Base-by-base conservation (phyloP, 2,797 vertebrate genomes). In the Bucorvus abyssinicus region DNA sequence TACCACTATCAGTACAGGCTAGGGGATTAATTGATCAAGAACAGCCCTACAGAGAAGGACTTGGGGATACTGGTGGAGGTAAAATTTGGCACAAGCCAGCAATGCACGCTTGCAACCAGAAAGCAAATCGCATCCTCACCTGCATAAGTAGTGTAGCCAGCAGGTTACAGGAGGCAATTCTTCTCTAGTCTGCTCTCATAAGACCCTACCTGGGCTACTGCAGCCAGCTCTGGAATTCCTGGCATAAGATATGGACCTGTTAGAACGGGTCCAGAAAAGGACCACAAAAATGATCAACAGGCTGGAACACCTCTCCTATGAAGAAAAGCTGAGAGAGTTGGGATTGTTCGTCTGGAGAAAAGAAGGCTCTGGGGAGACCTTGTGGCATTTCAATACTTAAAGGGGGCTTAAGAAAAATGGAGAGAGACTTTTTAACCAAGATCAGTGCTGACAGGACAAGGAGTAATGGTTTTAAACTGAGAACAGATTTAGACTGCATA, bases 1-100 rank as follows among this genome's bases (percentile, higher is more conserved):
- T 44, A 36, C 12, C 22, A 42, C 4, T 34, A 15, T n/a, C 29
- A 34, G 17, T 40, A 45, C 5, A 47, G 59, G 16, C 29, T 26
- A 5, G n/a, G 17, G 5, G 7, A 84, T 18, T 57, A 52, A 57
- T 0, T 22, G 17, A 22, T 45, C 1, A 1, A 52, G 11, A 52
- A 18, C 17, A 65, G 17, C 23, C 8, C 24, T 47, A 12, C 45
- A 13, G 29, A 57, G 12, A 34, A 61, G 27, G 44, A 26, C 52
- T 19, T 57, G 10, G 32, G 17, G 3, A 4, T 55, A 26, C 7
- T 22, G 57, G 32, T 57, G 11, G 10, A 27, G n/a, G 50, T 50
- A 80, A 73, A 44, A 32, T 19, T 29, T 27, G 19, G n/a, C 15
- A 27, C 19, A 21, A 65, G 32, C 8, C 1, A 0, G 60, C 38